Conservation (phyloP, 2,888 invertebrate genomes). For the Chrysodeixis includens region DNA sequence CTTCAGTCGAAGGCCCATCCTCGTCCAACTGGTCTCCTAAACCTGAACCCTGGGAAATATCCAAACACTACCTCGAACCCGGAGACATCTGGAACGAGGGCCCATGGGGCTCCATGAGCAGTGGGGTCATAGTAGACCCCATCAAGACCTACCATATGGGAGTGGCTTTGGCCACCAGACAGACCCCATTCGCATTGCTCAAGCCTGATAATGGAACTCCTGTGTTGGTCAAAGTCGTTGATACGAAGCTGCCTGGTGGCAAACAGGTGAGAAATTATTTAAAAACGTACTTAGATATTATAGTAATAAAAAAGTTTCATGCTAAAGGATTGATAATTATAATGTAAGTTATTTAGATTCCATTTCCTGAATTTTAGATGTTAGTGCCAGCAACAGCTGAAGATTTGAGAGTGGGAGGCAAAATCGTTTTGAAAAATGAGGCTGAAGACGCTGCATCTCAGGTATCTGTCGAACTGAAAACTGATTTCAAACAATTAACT, state of each 20-base stretch:
- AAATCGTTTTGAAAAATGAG: slow-evolving; percentile 86
- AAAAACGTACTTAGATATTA: not conserved
- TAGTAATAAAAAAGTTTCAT: no score
- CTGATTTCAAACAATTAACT: not conserved
- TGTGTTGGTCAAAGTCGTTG: slow-evolving; percentile 91
- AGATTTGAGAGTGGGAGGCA: slow-evolving; percentile 91
- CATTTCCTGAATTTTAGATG: slow-evolving; percentile 81
- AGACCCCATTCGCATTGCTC: slow-evolving; percentile 92
- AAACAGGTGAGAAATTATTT: slow-evolving; percentile 79
- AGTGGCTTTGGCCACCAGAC: slow-evolving; percentile 90
- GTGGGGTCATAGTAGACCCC: slow-evolving; percentile 91
- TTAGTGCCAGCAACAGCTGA: slow-evolving; percentile 92
- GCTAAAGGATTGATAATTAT: no score
- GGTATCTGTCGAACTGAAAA: slow-evolving; percentile 53
- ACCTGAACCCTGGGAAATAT: slow-evolving; percentile 61
- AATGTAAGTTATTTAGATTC: not conserved
- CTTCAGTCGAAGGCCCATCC: slow-evolving; percentile 60
- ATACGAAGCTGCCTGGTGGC: slow-evolving; percentile 83
- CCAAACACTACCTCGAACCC: slow-evolving; percentile 58
- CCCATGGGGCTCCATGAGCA: slow-evolving; percentile 66
- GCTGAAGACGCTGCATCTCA: slow-evolving; percentile 57
- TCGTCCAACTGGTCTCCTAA: slow-evolving; percentile 63
- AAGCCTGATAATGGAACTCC: slow-evolving; percentile 91
- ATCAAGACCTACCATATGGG: slow-evolving; percentile 93
- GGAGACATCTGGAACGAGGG: slow-evolving; percentile 63